phyloP scores from a whole-genome alignment of 2,113 vertebrate species.

The Daubentonia madagascariensis region DNA sequence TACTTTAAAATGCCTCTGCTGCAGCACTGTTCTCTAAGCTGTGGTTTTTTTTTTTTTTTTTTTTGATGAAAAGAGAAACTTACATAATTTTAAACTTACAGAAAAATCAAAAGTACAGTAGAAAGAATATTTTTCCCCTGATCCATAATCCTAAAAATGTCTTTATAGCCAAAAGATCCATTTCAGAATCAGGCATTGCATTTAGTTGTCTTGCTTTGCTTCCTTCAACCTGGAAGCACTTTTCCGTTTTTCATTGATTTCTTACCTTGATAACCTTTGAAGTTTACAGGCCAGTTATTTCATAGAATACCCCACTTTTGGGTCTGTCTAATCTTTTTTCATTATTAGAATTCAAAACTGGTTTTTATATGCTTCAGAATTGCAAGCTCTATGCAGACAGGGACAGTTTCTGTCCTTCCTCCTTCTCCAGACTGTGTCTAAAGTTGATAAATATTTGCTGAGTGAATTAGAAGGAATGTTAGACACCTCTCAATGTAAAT shows the following conservation, averaged over 20 bases:
- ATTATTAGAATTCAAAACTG: background rate
- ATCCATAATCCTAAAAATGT: background rate
- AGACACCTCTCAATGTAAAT: background rate
- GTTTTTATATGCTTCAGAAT: background rate
- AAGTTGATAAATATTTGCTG: background rate
- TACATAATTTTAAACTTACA: background rate
- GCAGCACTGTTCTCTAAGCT: background rate
- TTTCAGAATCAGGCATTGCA: background rate
- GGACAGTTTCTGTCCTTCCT: background rate
- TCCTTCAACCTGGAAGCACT: background rate
- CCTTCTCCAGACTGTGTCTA: background rate
- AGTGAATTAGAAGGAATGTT: background rate
- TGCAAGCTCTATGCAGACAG: background rate
- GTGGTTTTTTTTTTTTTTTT: too few species aligned
- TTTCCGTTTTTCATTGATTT: background rate
- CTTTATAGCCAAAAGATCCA: background rate
- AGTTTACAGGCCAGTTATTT: background rate
- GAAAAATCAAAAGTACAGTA: background rate
- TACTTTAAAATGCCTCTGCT: background rate
- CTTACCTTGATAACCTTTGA: background rate
- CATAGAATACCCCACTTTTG: background rate
- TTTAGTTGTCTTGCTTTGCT: background rate
- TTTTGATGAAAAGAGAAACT: background rate
- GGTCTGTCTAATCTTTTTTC: background rate
- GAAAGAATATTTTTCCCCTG: background rate